Evolutionary conservation across 2,888 invertebrate species (phyloP).

Genomic region (Polietes domitor): DNA sequence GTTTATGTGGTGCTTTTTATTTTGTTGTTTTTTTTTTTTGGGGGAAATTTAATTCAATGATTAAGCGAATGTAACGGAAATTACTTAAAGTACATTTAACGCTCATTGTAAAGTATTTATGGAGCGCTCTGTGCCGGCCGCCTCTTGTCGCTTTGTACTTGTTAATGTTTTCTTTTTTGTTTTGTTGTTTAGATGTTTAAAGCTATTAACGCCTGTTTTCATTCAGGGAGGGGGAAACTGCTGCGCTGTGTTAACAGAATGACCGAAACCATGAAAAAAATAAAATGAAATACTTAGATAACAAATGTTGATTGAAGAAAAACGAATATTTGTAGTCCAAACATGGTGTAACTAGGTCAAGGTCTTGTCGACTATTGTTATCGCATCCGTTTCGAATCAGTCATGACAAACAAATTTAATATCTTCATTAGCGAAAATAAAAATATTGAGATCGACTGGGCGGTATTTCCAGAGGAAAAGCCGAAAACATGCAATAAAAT

Average conservation of each 20-base stretch:
- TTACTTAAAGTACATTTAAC: slow-evolving; percentile 36
- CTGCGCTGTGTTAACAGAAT: background rate
- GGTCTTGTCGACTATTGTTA: slow-evolving; percentile 14
- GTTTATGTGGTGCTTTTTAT: background rate
- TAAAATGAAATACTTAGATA: no score
- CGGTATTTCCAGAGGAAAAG: no score
- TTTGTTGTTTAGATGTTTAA: background rate
- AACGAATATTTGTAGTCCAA: background rate
- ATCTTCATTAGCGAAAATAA: no score
- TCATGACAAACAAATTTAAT: background rate
- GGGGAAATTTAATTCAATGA: slow-evolving; percentile 40
- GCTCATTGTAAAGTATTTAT: slow-evolving; percentile 18
- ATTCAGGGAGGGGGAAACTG: background rate
- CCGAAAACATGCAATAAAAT: no score
- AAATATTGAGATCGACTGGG: no score
- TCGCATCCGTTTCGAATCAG: background rate
- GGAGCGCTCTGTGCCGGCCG: background rate
- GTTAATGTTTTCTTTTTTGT: background rate
- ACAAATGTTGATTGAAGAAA: slow-evolving; percentile 13
- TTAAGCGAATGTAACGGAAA: slow-evolving; percentile 47
- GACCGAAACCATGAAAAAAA: background rate
- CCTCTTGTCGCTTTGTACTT: background rate
- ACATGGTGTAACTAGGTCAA: slow-evolving; percentile 48
- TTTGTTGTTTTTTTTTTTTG: background rate
- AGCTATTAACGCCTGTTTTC: background rate